These are phyloP conservation scores for Muscicapa striata DNA, from an alignment of 2,797 vertebrate species.

Conservation along the genomic window DNA sequence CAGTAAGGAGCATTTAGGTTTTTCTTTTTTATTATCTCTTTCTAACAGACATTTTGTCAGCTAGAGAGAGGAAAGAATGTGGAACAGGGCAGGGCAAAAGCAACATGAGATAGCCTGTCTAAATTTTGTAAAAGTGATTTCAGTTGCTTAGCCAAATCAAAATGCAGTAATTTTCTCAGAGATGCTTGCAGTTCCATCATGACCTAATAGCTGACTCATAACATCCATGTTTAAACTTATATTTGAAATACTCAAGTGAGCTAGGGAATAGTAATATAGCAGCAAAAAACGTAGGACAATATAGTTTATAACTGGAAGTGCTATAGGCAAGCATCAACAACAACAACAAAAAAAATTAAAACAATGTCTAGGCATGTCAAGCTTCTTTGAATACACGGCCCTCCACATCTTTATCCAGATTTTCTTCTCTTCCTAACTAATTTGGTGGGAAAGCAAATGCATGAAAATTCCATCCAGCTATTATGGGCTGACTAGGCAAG, in stretches of 20 bases:
- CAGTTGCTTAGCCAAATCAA: neutral
- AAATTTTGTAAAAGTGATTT: neutral
- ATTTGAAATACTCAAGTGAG: neutral
- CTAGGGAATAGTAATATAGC: neutral
- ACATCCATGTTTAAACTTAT: neutral
- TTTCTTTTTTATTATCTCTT: neutral
- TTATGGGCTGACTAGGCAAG: neutral
- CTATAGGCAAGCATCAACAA: neutral
- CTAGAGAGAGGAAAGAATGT: neutral
- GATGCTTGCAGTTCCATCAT: neutral
- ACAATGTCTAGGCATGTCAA: neutral
- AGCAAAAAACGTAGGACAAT: neutral
- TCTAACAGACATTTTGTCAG: neutral
- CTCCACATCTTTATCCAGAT: neutral
- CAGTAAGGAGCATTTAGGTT: neutral
- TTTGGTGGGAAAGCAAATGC: neutral
- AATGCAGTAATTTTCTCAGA: neutral
- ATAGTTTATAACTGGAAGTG: neutral
- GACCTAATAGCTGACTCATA: neutral
- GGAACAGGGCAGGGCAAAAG: neutral
- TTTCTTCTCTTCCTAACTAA: neutral
- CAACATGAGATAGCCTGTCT: neutral
- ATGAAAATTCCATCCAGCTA: neutral
- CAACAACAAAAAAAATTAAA: neutral
- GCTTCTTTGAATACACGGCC: fast-evolving